These are phyloP conservation scores for Brachionus sp. DNA, from an alignment of 1,140 invertebrate species.

Conservation along the genomic window DNA sequence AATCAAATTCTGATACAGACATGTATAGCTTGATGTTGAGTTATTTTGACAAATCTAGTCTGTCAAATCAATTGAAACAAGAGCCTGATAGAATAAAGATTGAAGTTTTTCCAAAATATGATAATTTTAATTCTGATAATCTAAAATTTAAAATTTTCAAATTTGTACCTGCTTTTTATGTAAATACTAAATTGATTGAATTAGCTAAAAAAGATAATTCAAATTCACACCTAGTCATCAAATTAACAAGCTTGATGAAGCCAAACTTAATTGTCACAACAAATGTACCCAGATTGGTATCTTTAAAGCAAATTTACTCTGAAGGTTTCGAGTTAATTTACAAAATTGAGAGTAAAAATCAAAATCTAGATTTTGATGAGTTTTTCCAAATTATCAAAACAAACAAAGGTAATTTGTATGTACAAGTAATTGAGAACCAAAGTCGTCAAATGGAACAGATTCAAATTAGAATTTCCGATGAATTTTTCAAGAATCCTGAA, in stretches of 20 bases:
- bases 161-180: neutral
- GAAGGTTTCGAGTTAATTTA: neutral
- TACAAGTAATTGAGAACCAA: neutral
- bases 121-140: neutral
- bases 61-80: neutral
- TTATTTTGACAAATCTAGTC: neutral
- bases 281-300: neutral
- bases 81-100: neutral
- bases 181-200: slow-evolving; percentile 16
- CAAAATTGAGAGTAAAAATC: neutral
- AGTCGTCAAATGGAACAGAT: neutral
- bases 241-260: neutral
- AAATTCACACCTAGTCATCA: neutral
- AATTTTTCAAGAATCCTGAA: too few relatives aligned
- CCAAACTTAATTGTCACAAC: neutral
- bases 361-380: neutral
- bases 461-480: neutral
- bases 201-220: neutral
- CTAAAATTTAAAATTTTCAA: neutral
- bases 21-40: neutral
- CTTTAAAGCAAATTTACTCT: neutral
- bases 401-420: neutral
- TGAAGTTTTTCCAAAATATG: neutral
- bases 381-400: neutral
- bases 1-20: neutral